Conservation (phyloP, 2,113 vertebrate species). For the Amphiprion percula region DNA sequence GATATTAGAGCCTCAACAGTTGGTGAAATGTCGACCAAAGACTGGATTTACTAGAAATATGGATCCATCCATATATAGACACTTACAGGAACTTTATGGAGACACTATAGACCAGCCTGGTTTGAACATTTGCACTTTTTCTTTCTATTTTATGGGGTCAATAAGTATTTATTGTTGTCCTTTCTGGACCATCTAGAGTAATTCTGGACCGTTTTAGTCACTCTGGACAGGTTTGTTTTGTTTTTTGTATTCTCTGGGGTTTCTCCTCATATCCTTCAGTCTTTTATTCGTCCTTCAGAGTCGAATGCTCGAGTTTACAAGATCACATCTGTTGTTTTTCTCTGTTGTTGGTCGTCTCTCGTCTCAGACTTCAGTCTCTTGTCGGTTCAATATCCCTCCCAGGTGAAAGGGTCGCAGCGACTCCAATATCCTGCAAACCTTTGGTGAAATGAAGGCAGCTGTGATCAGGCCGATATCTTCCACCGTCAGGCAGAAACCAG, state of each 20-base stretch:
- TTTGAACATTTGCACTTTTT: no score
- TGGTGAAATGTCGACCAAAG: no score
- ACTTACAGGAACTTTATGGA: no score
- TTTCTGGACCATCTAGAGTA: no score
- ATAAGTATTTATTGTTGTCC: no score
- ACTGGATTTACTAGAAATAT: no score
- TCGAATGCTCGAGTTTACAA: conserved; percentile 69
- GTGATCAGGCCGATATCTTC: conserved; percentile 5
- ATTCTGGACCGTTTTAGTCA: no score
- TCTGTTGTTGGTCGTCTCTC: conserved; percentile 57
- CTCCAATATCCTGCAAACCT: conserved; percentile 50
- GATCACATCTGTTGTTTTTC: conserved; percentile 61
- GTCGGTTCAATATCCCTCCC: conserved; percentile 61
- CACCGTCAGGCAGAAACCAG: conserved; percentile 29
- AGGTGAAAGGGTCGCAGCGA: conserved; percentile 58
- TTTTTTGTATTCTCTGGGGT: conserved; percentile 17
- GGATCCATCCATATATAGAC: no score
- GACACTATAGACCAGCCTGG: no score
- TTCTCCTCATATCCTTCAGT: background rate
- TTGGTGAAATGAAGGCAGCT: background rate
- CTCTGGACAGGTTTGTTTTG: conserved; percentile 3
- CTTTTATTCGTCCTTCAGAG: conserved; percentile 43
- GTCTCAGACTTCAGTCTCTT: conserved; percentile 55
- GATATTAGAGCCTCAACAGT: no score
- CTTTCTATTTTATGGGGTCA: no score